These are phyloP conservation scores for Caenorhabditis sp. DNA, from an alignment of 2,888 invertebrate species.

Conservation along the genomic window DNA sequence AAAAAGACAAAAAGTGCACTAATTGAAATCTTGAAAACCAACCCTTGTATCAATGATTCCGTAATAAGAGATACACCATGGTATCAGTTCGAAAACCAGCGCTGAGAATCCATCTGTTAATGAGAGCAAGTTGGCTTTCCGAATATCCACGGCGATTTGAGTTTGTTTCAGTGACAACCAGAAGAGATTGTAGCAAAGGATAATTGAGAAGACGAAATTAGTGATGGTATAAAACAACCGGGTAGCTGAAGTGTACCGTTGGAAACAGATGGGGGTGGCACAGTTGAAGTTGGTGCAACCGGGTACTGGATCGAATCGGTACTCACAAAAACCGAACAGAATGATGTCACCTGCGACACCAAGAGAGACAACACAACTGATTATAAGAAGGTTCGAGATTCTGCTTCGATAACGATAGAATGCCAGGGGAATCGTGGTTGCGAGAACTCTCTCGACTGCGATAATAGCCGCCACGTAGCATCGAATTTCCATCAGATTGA, in stretches of 20 bases:
- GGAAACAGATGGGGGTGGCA: slow-evolving; percentile 35
- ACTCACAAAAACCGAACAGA: slow-evolving; percentile 25
- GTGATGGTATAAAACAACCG: slow-evolving; percentile 24
- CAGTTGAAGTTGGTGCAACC: slow-evolving; percentile 36
- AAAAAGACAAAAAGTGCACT: background rate
- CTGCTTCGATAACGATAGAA: slow-evolving; percentile 33
- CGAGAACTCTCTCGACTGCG: slow-evolving; percentile 45
- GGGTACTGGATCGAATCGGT: slow-evolving; percentile 2
- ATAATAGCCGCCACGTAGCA: slow-evolving; percentile 42
- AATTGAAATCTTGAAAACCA: background rate
- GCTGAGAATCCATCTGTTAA: slow-evolving; percentile 42
- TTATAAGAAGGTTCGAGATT: slow-evolving; percentile 22
- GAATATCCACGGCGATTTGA: slow-evolving; percentile 15
- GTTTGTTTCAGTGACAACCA: slow-evolving; percentile 11
- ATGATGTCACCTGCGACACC: slow-evolving; percentile 11
- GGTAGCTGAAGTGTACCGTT: slow-evolving; percentile 11
- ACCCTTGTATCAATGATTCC: slow-evolving; percentile 23
- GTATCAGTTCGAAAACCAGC: slow-evolving; percentile 27
- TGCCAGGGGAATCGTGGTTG: slow-evolving; percentile 21
- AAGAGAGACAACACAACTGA: slow-evolving; percentile 17
- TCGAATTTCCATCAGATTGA: slow-evolving; percentile 38
- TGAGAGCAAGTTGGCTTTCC: slow-evolving; percentile 30
- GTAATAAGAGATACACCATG: slow-evolving; percentile 10
- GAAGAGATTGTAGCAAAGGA: slow-evolving; percentile 31
- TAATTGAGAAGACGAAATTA: slow-evolving; percentile 19